Conservation (phyloP, 23 tunicate genomes). For the Styela clava region DNA sequence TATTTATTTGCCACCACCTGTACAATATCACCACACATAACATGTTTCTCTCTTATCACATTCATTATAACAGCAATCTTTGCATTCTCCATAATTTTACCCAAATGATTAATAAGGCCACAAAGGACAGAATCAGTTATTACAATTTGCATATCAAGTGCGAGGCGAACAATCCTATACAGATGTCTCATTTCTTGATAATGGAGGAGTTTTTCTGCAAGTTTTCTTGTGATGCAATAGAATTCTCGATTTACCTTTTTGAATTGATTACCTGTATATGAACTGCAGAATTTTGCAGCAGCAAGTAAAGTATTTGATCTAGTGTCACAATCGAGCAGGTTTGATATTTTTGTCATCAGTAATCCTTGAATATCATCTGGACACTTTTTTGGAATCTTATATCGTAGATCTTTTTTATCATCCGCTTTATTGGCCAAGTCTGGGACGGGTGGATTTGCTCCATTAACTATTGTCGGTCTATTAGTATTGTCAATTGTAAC, state of each 20-base stretch:
- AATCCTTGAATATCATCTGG: neutral
- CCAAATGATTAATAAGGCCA: slow-evolving; percentile 12
- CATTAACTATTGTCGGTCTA: neutral
- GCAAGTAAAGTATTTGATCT: slow-evolving; percentile 3
- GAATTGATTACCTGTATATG: slow-evolving; percentile 1
- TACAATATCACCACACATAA: neutral
- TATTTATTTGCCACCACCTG: neutral
- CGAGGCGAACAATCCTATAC: slow-evolving; percentile 24
- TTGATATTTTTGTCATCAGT: neutral
- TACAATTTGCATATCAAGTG: slow-evolving; percentile 3
- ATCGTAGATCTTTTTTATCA: slow-evolving; percentile 1
- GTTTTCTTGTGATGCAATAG: neutral
- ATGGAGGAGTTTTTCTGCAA: neutral
- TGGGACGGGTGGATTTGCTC: neutral
- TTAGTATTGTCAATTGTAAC: neutral
- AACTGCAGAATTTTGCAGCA: slow-evolving; percentile 20
- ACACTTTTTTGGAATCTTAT: neutral
- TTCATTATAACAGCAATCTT: slow-evolving; percentile 2
- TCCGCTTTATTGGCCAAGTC: neutral
- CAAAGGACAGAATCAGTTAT: slow-evolving; percentile 2
- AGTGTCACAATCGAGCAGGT: slow-evolving; percentile 6
- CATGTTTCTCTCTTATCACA: neutral
- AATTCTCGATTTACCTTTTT: slow-evolving; percentile 1
- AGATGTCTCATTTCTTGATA: slow-evolving; percentile 6
- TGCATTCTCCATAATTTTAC: neutral